These are phyloP conservation scores for Paguma larvata DNA, from an alignment of 2,797 vertebrate species.

Conservation along the genomic window DNA sequence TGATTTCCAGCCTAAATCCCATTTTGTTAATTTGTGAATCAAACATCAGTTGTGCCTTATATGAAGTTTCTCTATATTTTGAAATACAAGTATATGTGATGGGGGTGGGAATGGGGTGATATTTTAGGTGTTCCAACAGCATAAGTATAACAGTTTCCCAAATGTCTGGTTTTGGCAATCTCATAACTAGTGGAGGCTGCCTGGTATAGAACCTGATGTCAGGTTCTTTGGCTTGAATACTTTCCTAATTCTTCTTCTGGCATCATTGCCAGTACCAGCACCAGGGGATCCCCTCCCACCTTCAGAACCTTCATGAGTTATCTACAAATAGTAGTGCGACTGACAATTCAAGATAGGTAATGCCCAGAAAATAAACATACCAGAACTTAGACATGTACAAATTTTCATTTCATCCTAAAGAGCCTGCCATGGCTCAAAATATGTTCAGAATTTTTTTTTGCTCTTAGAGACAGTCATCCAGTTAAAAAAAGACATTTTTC, in stretches of 20 bases:
- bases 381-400: background rate
- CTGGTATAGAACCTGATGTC: background rate
- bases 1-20: background rate
- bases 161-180: constrained; percentile 26
- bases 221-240: background rate
- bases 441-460: background rate
- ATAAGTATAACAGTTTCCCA: background rate
- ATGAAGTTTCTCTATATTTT: constrained; percentile 10
- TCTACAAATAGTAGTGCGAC: background rate
- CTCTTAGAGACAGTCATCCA: constrained; percentile 43
- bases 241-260: constrained; percentile 9
- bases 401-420: constrained; percentile 11
- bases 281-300: background rate
- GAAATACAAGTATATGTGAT: background rate
- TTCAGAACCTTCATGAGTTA: background rate
- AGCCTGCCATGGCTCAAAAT: constrained; percentile 15
- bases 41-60: background rate
- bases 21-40: constrained; percentile 48
- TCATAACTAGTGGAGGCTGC: background rate
- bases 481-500: background rate
- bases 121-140: background rate
- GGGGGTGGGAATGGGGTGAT: background rate
- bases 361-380: constrained; percentile 11
- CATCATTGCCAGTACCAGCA: background rate
- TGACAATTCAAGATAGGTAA: constrained; percentile 27